These are phyloP conservation scores for Eilema depressum DNA, from an alignment of 2,888 invertebrate genomes.

Conservation along the genomic window DNA sequence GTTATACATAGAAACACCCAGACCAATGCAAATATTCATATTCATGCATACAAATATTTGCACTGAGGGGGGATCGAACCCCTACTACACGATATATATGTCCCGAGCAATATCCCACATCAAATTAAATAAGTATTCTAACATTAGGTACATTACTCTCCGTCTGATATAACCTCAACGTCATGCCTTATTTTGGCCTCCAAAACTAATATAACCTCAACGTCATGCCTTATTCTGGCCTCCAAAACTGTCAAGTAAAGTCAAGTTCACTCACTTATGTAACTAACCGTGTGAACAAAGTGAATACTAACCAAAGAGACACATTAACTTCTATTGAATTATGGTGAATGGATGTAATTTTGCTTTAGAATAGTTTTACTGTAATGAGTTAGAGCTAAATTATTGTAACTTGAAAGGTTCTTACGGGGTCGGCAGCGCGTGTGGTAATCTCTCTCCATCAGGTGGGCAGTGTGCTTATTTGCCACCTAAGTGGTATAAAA, in stretches of 20 bases:
- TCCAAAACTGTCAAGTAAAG: constrained; percentile 21
- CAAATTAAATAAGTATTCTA: not conserved
- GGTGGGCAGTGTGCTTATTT: too few relatives aligned
- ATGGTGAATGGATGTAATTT: constrained; percentile 29
- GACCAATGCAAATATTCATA: too few relatives aligned
- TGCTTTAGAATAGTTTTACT: not conserved
- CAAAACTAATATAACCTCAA: not conserved
- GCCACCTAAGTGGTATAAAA: too few relatives aligned
- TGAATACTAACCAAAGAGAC: constrained; percentile 5
- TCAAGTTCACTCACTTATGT: constrained; percentile 46
- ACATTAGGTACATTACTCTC: not conserved
- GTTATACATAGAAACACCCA: too few relatives aligned
- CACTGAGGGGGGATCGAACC: too few relatives aligned
- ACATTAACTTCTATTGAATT: constrained; percentile 25
- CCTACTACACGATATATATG: too few relatives aligned
- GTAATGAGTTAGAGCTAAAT: not conserved
- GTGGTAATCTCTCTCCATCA: too few relatives aligned
- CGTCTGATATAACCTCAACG: not conserved
- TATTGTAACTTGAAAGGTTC: too few relatives aligned
- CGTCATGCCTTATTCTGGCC: constrained; percentile 11
- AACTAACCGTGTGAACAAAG: constrained; percentile 37
- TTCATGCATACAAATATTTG: too few relatives aligned
- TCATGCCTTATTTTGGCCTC: constrained; percentile 14
- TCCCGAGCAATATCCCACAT: too few relatives aligned
- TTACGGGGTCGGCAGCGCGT: too few relatives aligned